These are phyloP conservation scores for Hucho hucho DNA, from an alignment of 2,113 vertebrate species.

Conservation along the genomic window DNA sequence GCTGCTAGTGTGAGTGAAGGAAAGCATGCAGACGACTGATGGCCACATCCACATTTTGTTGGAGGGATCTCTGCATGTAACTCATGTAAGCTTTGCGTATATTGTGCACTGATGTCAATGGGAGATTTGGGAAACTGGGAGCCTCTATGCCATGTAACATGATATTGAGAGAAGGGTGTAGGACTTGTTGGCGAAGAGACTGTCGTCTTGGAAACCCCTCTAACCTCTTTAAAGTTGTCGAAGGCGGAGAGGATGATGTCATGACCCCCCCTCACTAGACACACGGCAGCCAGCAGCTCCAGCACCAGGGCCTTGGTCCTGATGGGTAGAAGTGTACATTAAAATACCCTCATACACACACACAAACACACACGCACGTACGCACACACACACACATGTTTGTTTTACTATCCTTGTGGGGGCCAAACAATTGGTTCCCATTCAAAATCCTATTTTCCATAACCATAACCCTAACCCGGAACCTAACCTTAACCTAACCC, in stretches of 20 bases:
- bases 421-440: no score
- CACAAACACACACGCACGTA: background rate
- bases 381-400: background rate
- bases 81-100: no score
- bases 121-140: no score
- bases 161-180: background rate
- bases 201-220: background rate
- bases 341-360: slow-evolving; percentile 5
- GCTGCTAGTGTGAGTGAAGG: background rate
- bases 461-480: no score
- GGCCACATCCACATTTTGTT: no score
- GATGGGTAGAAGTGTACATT: background rate
- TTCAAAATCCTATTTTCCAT: no score
- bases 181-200: background rate
- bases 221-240: slow-evolving; percentile 89
- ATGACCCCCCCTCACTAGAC: slow-evolving; percentile 87
- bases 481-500: no score
- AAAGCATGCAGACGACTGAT: background rate
- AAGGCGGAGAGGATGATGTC: slow-evolving; percentile 89
- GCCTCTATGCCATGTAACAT: background rate
- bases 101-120: no score
- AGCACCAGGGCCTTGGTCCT: slow-evolving; percentile 91
- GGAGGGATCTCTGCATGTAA: no score
- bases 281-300: slow-evolving; percentile 88
- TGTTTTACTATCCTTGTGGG: no score